Evolutionary conservation across 2,113 vertebrate species (phyloP).

Genomic region (Tyrannus savana): DNA sequence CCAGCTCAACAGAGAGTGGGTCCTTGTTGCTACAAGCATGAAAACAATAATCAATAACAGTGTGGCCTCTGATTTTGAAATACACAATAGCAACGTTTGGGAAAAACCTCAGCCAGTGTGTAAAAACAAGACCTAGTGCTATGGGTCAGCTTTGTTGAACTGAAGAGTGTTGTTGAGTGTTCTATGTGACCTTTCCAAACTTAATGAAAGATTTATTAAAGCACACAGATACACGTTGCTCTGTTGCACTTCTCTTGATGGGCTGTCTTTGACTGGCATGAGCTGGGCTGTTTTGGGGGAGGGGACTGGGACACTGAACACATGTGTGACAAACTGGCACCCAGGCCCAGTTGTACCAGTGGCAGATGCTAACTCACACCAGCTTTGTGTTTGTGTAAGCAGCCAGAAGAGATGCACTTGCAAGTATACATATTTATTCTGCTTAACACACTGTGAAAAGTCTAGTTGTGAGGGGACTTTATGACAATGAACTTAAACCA

Average conservation of each 20-base stretch:
- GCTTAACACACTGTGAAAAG: background rate
- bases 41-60: background rate
- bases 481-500: background rate
- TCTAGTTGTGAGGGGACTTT: background rate
- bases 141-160: background rate
- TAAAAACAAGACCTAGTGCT: background rate
- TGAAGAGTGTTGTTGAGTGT: background rate
- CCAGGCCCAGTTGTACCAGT: background rate
- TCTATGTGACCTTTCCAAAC: background rate
- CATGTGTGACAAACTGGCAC: background rate
- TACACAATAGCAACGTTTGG: background rate
- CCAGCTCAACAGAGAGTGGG: background rate
- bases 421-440: background rate
- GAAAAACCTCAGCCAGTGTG: background rate
- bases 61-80: background rate
- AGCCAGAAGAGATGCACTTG: background rate
- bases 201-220: background rate
- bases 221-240: background rate
- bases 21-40: background rate
- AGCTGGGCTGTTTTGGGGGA: background rate
- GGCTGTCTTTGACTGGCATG: background rate
- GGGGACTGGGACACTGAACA: background rate
- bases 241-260: background rate
- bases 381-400: background rate
- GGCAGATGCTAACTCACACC: background rate